Base-by-base conservation (phyloP, 2,888 invertebrate species). In the Sinelater perroti region DNA sequence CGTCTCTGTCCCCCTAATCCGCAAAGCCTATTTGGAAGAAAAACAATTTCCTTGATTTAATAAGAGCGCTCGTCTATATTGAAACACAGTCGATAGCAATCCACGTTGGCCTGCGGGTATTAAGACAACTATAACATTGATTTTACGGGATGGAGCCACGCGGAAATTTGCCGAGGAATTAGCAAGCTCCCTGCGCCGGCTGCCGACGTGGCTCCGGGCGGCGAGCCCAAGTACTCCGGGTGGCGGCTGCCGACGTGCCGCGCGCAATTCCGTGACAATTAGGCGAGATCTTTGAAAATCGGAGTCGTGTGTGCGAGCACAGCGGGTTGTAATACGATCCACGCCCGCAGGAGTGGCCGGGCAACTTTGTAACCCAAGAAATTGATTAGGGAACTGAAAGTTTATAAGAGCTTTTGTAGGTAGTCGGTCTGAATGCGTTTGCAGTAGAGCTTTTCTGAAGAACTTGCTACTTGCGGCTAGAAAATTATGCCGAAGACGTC, bases 101-200 rank as follows among this genome's bases (percentile, higher is more conserved):
- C 50, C 44, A 36, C 35, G 36, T 50, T 56, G 24, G 49, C 55
- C 59, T 54, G 55, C 47, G 59, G 60, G 61, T 47, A 63, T 61
- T 63, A 63, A 63, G 63, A 61, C 61, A 63, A 63, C 61, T 63
- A 63, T 56, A 61, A 63, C 63, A 63, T 63, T 63, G 63, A 63
- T 63, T 63, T 63, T 63, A 57, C 60, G 51, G 53, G 57, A 61
- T 56, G 42, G 52, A 59, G 59, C 33, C 46, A 28, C 35, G 54
- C 60, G 54, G 56, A 56, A 56, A 54, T 62, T 55, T 62, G 60
- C 56, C 30, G 56, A 57, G 56, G 57, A 62, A 62, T 62, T 62
- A 62, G 54, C 56, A 51, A 54, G 50, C 42, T 54, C 42, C 49
- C 36, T 33, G 16, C 33, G 17, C 28, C 49, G 44, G 49, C 36